Evolutionary conservation across 2,797 vertebrate genomes (phyloP), one percentile per base, ranked within the genome.

Genomic region (Acanthopagrus latus): DNA sequence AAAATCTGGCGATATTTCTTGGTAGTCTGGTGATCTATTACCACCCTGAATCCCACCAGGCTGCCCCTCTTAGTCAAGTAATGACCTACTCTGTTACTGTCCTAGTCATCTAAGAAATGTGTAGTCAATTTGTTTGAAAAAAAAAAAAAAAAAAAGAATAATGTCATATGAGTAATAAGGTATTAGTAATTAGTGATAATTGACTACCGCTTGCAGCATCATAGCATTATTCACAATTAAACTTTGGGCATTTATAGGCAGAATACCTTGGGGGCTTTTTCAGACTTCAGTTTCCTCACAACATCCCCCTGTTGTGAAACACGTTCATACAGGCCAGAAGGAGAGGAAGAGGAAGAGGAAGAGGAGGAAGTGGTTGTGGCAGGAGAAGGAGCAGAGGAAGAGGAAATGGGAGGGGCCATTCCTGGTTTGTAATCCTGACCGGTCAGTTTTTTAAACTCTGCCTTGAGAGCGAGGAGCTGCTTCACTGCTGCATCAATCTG

Each of bases 361-460:
- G 78, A 69, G 70, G 86, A 38, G 5, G 81, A 59, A 20, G 72
- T 47, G 33, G 71, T n/a, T 38, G 68, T 59, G 13, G 79, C 4
- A 16, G 89, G 14, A 59, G 79, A 5, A 16, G 89, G 14, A 59
- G 87, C n/a, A 58, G 88, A 10, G 6, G 88, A 50, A 21, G 81
- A 8, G 4, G 78, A 14, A 38, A 84, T 27, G n/a, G 93, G 68
- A n/a, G 93, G 92, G 73, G 88, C 84, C 92, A 89, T 93, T 74
- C 94, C 94, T 8, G 96, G 95, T 90, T 97, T 97, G 92, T 97
- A 97, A 44, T 97, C 96, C 70, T 96, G 95, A 87, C 96, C 96
- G 3, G 95, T 96, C 76, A 96, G 89, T 86, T 92, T 93, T 88
- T 97, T 97, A 91, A 96, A 97, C 88, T 97, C 95, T 3, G 93